These are phyloP conservation scores for Trissolcus japonicus DNA, from an alignment of 2,888 invertebrate genomes.

Conservation along the genomic window DNA sequence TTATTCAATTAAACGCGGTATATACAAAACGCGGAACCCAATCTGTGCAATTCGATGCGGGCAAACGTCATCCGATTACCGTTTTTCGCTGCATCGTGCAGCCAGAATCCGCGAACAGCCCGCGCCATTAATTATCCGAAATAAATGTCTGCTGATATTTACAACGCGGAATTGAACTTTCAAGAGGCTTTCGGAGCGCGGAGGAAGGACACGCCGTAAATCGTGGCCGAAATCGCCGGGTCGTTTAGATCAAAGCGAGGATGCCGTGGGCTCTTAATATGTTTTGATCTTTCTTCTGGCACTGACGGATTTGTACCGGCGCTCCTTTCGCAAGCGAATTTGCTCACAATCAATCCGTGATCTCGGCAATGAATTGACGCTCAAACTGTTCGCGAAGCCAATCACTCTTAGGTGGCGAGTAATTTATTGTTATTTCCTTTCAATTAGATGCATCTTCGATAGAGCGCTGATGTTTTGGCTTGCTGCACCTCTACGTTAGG, in stretches of 20 bases:
- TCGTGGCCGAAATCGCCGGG: conserved; percentile 17
- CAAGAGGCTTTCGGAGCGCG: conserved; percentile 15
- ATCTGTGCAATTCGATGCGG: conserved; percentile 28
- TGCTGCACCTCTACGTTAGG: conserved; percentile 10
- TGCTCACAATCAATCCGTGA: conserved; percentile 45
- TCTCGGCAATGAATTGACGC: conserved; percentile 49
- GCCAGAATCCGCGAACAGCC: conserved; percentile 1
- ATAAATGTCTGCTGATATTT: conserved; percentile 52
- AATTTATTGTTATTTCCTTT: conserved; percentile 55
- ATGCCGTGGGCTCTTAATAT: conserved; percentile 19
- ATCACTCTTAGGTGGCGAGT: conserved; percentile 41
- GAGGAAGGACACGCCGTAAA: conserved; percentile 30
- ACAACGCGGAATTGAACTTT: conserved; percentile 34
- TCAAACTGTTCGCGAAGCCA: conserved; percentile 39
- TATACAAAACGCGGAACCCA: conserved; percentile 18
- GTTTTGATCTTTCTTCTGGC: conserved; percentile 41
- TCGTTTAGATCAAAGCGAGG: conserved; percentile 31
- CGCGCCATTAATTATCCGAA: conserved; percentile 39
- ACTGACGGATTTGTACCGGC: conserved; percentile 35
- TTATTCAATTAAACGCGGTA: conserved; percentile 28
- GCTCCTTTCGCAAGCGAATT: conserved; percentile 32
- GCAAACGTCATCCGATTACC: conserved; percentile 33
- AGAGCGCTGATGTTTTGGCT: too few relatives aligned
- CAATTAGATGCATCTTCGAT: conserved; percentile 15
- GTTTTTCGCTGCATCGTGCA: conserved; percentile 20